Evolutionary conservation across 2,797 vertebrate genomes (phyloP), one percentile per base, ranked within the genome.

Genomic region (Botia almorhae): DNA sequence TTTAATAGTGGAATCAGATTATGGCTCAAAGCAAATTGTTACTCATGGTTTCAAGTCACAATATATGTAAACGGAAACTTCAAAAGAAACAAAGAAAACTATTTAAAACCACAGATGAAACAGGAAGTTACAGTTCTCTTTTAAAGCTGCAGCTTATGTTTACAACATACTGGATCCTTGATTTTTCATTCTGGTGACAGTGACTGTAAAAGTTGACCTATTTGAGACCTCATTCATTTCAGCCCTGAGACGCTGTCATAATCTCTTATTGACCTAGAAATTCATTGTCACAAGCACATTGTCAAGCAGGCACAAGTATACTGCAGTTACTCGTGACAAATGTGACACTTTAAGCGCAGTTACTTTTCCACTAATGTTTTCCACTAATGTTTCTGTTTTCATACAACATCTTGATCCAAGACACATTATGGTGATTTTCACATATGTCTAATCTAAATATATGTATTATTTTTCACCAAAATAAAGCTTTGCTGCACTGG

Each of bases 201-300:
- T 69, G 11, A 33, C 29, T 75, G 29, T 39, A 69, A 80, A 56
- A 48, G 68, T 76, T 74, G 69, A 78, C 51, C 39, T 5, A 17
- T 73, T 81, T 74, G 69, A 61, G 79, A 60, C 78, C 63, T 71
- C 53, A 63, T 81, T 74, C 74, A 64, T 65, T 50, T 43, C 29
- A 36, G 48, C 21, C 64, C 67, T 36, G 69, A 76, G 33, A 67
- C 4, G n/a, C 56, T 72, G 26, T 63, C 50, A 11, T 80, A 82
- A 80, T 77, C 76, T 74, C 70, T 17, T 80, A 64, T 56, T 67
- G 81, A 82, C 73, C 77, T 74, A 82, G 61, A 76, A 76, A 69
- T 56, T 12, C 17, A 63, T 69, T 76, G 68, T 81, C 53, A 14
- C 53, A 19, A 21, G 19, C 19, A 39, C 50, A 69, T 64, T n/a